A percentile compares a stretch with the other conserved stretches of the same genome.
Conservation (phyloP, 2,113 vertebrate species). For the Danionella cerebrum region DNA sequence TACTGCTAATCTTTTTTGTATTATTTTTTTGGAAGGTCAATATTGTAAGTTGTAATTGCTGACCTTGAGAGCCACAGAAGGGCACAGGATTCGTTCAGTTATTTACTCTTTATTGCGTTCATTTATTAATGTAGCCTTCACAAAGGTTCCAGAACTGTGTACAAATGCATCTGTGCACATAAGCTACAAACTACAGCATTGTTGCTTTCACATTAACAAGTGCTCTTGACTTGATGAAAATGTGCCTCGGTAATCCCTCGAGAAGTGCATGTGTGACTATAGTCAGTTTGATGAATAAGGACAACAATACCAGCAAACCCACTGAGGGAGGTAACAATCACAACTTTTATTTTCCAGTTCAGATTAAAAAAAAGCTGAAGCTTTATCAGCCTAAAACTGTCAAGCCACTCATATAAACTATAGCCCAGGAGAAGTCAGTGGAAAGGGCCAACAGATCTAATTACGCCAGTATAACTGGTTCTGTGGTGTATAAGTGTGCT, state of each 20-base stretch:
- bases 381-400: not conserved
- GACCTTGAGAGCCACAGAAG: too few relatives aligned
- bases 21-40: too few relatives aligned
- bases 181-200: too few relatives aligned
- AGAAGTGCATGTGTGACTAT: not conserved
- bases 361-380: not conserved
- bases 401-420: slow-evolving; percentile 17
- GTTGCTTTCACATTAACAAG: too few relatives aligned
- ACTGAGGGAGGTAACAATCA: not conserved
- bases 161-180: too few relatives aligned
- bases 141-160: too few relatives aligned
- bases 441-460: slow-evolving; percentile 65
- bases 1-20: too few relatives aligned
- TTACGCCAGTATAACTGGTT: slow-evolving; percentile 68
- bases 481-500: slow-evolving; percentile 62
- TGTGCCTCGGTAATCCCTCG: not conserved
- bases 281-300: not conserved
- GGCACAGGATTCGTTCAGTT: too few relatives aligned
- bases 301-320: slow-evolving; percentile 1
- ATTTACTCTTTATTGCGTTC: too few relatives aligned
- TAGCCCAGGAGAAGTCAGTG: slow-evolving; percentile 59
- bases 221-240: not conserved
- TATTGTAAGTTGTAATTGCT: too few relatives aligned
- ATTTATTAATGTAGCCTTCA: too few relatives aligned
- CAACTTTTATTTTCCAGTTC: not conserved